These are phyloP conservation scores for Paratilapia polleni DNA, from an alignment of 2,113 vertebrate species.

Conservation along the genomic window DNA sequence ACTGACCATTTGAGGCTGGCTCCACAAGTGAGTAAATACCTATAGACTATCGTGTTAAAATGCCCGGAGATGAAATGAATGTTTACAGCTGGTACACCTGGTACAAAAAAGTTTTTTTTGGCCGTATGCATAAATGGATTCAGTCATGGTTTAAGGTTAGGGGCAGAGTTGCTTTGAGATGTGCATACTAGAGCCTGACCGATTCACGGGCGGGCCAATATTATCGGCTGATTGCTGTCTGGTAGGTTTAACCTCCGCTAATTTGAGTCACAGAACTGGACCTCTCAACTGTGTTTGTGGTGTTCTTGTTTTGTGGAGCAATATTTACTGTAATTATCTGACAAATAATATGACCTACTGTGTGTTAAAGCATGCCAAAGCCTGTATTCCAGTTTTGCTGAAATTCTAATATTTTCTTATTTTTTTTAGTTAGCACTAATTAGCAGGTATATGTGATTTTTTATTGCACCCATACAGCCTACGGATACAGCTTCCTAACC, in stretches of 20 bases:
- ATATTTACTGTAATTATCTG: background rate
- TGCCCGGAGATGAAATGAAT: background rate
- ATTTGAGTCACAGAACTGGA: too few species aligned
- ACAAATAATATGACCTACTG: too few species aligned
- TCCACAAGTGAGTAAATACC: background rate
- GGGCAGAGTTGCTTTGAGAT: background rate
- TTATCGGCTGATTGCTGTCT: background rate
- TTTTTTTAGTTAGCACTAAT: too few species aligned
- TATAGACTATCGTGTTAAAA: background rate
- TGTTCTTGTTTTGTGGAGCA: background rate
- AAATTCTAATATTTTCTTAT: too few species aligned
- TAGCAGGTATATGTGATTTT: background rate
- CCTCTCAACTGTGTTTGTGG: background rate
- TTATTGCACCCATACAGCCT: too few species aligned
- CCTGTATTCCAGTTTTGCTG: too few species aligned
- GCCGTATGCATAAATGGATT: background rate
- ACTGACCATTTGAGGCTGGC: background rate
- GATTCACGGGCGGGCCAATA: background rate
- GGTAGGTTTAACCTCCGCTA: too few species aligned
- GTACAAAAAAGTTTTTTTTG: background rate
- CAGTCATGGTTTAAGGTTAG: background rate
- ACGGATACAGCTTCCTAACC: background rate
- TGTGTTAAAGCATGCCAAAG: too few species aligned
- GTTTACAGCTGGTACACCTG: background rate
- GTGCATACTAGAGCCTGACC: background rate